Evolutionary conservation across 2,113 vertebrate genomes (phyloP), one percentile per base, ranked within the genome.

Genomic region (Thymallus thymallus): DNA sequence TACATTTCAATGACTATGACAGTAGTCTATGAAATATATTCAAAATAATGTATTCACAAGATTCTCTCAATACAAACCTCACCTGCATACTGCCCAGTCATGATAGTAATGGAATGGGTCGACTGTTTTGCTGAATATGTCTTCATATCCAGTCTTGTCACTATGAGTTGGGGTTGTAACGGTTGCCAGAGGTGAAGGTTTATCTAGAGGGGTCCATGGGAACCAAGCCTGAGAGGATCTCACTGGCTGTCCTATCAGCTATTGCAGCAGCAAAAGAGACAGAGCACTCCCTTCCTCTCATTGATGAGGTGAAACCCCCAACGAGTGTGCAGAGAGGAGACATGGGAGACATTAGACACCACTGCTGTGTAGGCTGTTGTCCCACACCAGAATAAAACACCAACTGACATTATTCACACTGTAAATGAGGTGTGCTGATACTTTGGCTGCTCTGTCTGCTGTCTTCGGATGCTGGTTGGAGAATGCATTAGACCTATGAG

Each of bases 201-300:
- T 84, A 90, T 89, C 85, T 78, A 73, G 18, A 80, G 70, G 51
- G 64, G 63, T 72, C 62, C 65, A 58, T 80, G 74, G 80, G 74
- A 86, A 81, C 76, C 72, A 65, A 76, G 79, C 76, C 76, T 61
- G 41, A 64, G 78, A n/a, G 35, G 18, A 64, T 48, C 74, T 84
- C 62, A 64, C 70, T 69, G 29, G 48, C 30, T 75, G 51, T 48
- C n/a, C 73, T 71, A 32, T 75, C 70, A 67, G 26, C 79, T 60
- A 73, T 83, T 86, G 80, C 84, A 80, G 74, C 68, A 77, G 12
- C 65, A 75, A 61, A 35, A 41, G 35, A 41, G 83, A 84, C 69
- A 73, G 80, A 74, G 76, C 72, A 69, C 81, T 79, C 82, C 81
- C 84, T 88, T 86, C 86, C 87, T 87, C 69, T 83, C 64, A 20